Evolutionary conservation across 2,888 invertebrate genomes (phyloP).

Genomic region (Omphaloscelis lunosa): DNA sequence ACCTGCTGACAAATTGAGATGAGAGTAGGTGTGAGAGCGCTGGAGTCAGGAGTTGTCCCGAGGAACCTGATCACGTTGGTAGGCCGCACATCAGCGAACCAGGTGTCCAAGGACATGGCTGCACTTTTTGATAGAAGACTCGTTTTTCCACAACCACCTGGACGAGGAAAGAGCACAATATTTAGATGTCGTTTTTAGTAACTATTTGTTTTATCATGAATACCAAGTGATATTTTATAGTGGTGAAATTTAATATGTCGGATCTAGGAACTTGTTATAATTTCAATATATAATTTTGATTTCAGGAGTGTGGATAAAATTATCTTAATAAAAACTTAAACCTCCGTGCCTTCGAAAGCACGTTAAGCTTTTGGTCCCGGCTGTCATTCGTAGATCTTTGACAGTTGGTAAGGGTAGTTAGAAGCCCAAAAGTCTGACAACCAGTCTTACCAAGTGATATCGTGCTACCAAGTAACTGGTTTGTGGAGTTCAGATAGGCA

Average conservation of each 20-base stretch:
- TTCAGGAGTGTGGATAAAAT: background rate
- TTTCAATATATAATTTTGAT: background rate
- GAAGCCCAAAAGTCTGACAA: no score
- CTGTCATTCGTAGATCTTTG: no score
- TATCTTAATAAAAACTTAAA: background rate
- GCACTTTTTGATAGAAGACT: slow-evolving; percentile 98
- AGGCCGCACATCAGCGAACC: slow-evolving; percentile 94
- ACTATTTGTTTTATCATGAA: background rate
- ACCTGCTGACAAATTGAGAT: slow-evolving; percentile 98
- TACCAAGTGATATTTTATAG: background rate
- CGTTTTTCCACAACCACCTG: slow-evolving; percentile 99
- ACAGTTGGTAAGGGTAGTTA: no score
- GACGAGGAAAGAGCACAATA: slow-evolving; percentile 1
- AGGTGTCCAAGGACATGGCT: slow-evolving; percentile 93
- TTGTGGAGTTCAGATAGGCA: no score
- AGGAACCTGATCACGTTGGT: slow-evolving; percentile 97
- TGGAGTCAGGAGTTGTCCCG: slow-evolving; percentile 99
- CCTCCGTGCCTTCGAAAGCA: no score
- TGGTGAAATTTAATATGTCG: background rate
- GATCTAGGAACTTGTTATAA: background rate
- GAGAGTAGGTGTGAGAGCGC: slow-evolving; percentile 97
- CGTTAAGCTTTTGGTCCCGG: no score
- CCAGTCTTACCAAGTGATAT: no score
- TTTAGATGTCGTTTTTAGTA: background rate
- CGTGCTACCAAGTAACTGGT: no score